Percentiles rank a stretch among this genome's conserved stretches.
Evolutionary conservation across 1,140 invertebrate genomes (phyloP).

Genomic region (Dendrolimus punctatus): DNA sequence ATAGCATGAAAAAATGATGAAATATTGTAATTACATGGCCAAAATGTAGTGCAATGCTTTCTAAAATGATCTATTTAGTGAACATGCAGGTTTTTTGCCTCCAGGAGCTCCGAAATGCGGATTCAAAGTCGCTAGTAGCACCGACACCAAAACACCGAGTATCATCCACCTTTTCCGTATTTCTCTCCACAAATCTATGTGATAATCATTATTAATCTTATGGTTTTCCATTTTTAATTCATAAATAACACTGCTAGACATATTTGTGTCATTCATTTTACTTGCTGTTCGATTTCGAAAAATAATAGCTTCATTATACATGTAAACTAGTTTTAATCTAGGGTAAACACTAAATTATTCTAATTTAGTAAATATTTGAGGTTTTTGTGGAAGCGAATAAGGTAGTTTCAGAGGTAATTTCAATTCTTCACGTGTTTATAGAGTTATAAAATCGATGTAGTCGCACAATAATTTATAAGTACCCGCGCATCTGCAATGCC

Average conservation of each 20-base stretch:
- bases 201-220: conserved; percentile 3
- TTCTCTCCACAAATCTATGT: conserved; percentile 20
- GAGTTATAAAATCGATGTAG: conserved; percentile 3
- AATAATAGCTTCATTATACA: too few species aligned
- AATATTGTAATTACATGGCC: conserved; percentile 39
- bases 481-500: conserved; percentile 11
- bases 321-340: too few species aligned
- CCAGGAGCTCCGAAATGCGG: conserved; percentile 44
- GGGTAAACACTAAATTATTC: too few species aligned
- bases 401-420: neutral
- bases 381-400: too few species aligned
- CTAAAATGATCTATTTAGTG: conserved; percentile 35
- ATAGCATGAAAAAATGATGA: neutral
- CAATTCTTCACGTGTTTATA: neutral
- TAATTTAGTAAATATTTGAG: too few species aligned
- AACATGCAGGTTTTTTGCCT: conserved; percentile 62
- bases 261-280: too few species aligned
- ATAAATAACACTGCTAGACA: neutral
- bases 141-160: conserved; percentile 31
- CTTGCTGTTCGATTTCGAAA: too few species aligned
- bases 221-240: neutral
- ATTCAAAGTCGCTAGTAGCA: conserved; percentile 36
- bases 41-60: conserved; percentile 36
- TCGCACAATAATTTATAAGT: conserved; percentile 3
- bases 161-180: conserved; percentile 44